Evolutionary conservation across 2,888 invertebrate genomes (phyloP).

Genomic region (Phania funesta): DNA sequence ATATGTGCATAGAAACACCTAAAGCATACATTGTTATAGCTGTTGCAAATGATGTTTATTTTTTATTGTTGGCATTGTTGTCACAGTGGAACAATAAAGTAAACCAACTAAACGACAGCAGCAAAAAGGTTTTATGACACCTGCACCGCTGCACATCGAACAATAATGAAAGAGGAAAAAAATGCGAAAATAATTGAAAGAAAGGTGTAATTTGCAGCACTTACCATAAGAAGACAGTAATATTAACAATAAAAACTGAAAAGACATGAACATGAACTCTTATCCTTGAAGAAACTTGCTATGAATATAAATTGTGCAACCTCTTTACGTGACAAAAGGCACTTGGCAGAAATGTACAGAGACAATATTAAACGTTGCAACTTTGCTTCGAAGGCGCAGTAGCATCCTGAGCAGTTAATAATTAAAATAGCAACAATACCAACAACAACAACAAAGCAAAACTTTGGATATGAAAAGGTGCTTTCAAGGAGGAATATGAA

Average conservation of each 20-base stretch:
- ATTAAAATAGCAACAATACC: constrained; percentile 48
- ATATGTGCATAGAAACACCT: background rate
- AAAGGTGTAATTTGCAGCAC: constrained; percentile 65
- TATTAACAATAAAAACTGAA: constrained; percentile 27
- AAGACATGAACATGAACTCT: constrained; percentile 44
- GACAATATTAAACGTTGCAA: constrained; percentile 38
- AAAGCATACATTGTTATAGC: background rate
- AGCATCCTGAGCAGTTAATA: constrained; percentile 3
- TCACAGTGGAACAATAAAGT: constrained; percentile 55
- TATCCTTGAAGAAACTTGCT: constrained; percentile 4
- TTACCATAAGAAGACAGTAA: constrained; percentile 31
- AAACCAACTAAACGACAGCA: constrained; percentile 23
- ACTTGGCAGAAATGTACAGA: constrained; percentile 36
- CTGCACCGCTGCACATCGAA: background rate
- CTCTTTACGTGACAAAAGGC: constrained; percentile 57
- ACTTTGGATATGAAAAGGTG: constrained; percentile 4
- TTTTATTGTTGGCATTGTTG: constrained; percentile 42
- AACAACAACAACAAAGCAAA: constrained; percentile 16
- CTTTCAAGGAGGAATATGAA: constrained; percentile 4
- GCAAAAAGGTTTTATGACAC: constrained; percentile 20
- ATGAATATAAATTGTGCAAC: constrained; percentile 48
- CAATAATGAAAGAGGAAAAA: constrained; percentile 15
- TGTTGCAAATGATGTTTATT: constrained; percentile 20
- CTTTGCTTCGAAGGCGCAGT: background rate
- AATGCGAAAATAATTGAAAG: constrained; percentile 59